Base-by-base conservation (phyloP, 2,888 invertebrate species). In the Stenotaenia linearis region DNA sequence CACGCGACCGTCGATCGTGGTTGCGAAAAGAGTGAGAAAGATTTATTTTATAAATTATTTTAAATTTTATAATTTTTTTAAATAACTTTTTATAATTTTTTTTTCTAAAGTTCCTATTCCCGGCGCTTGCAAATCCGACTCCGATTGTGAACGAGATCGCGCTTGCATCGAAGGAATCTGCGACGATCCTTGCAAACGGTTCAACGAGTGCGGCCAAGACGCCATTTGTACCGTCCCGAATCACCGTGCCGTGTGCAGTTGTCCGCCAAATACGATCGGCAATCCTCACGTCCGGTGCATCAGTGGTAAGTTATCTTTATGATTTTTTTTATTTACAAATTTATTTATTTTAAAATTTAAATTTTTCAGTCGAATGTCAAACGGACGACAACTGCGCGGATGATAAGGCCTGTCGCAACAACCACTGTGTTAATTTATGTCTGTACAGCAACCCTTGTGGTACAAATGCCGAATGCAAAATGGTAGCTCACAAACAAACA, bases 341-440 rank as follows among this genome's bases (percentile, higher is more conserved):
- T 74, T 74, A 1, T 10, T 74, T 10, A 32, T 75, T 75, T 32
- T n/a, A n/a, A n/a, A n/a, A n/a, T n/a, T n/a, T n/a, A n/a, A 1
- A 1, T 25, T 84, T 87, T 88, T 80, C 85, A 94, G 94, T 94
- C 77, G 94, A 94, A 87, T 95, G 95, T 86, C 91, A 91, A 82
- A 86, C 89, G 2, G 92, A 95, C 84, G 88, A 90, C 28, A 91
- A 95, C 82, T 96, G 96, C 87, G 93, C 95, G n/a, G 93, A 92
- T 85, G 92, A 95, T 84, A 93, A 93, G 86, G 90, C 90, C 40
- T 96, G 96, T 84, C 88, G 92, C 75, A 92, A 91, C 83, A 90
- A 91, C 82, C 93, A 93, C 84, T 95, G 95, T 84, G 89, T 93
- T 79, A 91, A 93, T 84, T 94, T 95, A 0, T 96, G 95, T 84